These are phyloP conservation scores for Myiotriccus ornatus DNA, from an alignment of 2,797 vertebrate species.

Conservation along the genomic window DNA sequence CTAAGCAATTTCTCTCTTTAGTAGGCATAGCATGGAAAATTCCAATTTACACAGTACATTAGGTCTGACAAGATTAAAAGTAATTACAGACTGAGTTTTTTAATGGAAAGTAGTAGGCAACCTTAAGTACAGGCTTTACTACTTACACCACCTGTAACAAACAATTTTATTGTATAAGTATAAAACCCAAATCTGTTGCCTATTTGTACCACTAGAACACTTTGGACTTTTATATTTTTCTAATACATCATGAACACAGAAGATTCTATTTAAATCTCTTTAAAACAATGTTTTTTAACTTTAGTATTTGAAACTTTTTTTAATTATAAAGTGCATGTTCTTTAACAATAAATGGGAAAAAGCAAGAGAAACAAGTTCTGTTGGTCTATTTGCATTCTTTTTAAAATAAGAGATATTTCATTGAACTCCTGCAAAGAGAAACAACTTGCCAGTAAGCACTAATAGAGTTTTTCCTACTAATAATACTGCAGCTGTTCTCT, in stretches of 20 bases:
- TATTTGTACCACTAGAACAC: neutral
- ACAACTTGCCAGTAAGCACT: neutral
- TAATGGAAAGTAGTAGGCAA: neutral
- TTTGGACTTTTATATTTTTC: neutral
- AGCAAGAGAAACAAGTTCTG: neutral
- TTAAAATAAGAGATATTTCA: neutral
- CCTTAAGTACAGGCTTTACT: neutral
- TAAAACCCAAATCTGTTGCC: neutral
- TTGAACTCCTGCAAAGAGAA: neutral
- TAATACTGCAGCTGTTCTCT: neutral
- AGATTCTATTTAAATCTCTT: neutral
- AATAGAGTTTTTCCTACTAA: neutral
- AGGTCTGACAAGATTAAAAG: neutral
- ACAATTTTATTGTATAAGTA: neutral
- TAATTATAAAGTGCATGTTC: neutral
- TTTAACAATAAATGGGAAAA: neutral
- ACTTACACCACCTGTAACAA: neutral
- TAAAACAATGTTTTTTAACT: neutral
- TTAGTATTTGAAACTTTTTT: neutral
- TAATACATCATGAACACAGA: neutral
- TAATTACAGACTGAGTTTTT: conserved; percentile 1
- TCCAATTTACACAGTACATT: neutral
- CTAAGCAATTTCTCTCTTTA: neutral
- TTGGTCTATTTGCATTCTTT: neutral
- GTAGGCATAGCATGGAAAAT: neutral